Base-by-base conservation (phyloP, 2,797 vertebrate genomes). In the Eidolon dupreanum region DNA sequence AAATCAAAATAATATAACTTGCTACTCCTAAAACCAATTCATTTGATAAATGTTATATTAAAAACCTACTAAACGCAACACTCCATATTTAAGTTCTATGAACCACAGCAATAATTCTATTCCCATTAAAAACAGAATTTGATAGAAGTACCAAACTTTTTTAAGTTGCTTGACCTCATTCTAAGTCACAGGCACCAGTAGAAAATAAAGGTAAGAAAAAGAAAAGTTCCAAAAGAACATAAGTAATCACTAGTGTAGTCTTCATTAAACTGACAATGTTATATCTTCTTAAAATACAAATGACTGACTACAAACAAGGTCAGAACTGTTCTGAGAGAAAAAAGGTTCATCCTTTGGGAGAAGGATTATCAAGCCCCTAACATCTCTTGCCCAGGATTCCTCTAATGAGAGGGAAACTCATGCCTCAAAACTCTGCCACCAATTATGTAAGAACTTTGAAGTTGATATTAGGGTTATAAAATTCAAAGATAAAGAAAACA, bases 131-230 rank as follows among this genome's bases (percentile, higher is more conserved):
- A 93, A 68, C 28, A 79, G 20, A 89, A 89, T 83, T 12, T 89
- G 77, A 78, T 20, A 84, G 20, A 93, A 81, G 17, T 13, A n/a
- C 31, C 20, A 81, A 71, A 59, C 79, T 57, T 94, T 75, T 41
- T 49, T 31, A 86, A 89, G 15, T 13, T 74, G 5, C 12, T 9
- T 86, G n/a, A 95, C 46, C 13, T 84, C 90, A 91, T 57, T 92
- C 74, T 78, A 95, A 49, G 53, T 75, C 38, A 97, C 0, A 83
- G 57, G 53, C 6, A 91, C 19, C 43, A 86, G 7, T 1, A 93
- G 57, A 70, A 94, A 96, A 8, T 46, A 91, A 95, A 90, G 24
- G n/a, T 83, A 73, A 95, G 51, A 63, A 91, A 88, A 78, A 82
- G 22, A 66, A 88, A 88, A 90, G 78, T 70, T 90, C 68, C n/a